Percentiles rank a stretch among this genome's conserved stretches.
Evolutionary conservation across 2,113 vertebrate genomes (phyloP).

Genomic region (Hippopotamus amphibius): DNA sequence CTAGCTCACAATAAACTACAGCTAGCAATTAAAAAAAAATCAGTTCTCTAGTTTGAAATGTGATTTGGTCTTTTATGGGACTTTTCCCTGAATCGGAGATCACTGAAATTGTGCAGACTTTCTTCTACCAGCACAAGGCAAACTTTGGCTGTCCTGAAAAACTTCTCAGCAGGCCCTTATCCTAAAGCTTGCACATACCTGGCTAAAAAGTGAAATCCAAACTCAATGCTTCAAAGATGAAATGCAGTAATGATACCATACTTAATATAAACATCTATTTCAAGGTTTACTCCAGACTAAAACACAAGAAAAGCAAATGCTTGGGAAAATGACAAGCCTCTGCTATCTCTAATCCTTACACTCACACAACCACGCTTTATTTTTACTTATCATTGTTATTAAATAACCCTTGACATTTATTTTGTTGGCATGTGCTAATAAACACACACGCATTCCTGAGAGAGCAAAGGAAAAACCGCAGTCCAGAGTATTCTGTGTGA

Average conservation of each 20-base stretch:
- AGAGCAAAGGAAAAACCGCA: neutral
- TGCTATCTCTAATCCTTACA: constrained; percentile 11
- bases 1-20: neutral
- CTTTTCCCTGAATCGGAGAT: neutral
- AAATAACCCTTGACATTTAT: constrained; percentile 64
- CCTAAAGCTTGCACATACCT: neutral
- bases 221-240: neutral
- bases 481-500: neutral
- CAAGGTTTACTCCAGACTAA: constrained; percentile 16
- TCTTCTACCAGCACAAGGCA: neutral
- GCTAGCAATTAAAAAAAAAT: neutral
- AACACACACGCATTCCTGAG: neutral
- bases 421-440: constrained; percentile 50
- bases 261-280: constrained; percentile 38
- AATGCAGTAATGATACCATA: neutral
- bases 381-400: constrained; percentile 54
- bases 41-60: neutral
- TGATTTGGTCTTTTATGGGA: neutral
- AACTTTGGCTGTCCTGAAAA: neutral
- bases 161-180: neutral
- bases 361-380: neutral
- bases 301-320: constrained; percentile 6
- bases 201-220: neutral
- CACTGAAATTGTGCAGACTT: neutral
- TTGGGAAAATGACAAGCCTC: constrained; percentile 64